These are phyloP conservation scores for Antheraea yamamai DNA, from an alignment of 2,888 invertebrate species.

Conservation along the genomic window DNA sequence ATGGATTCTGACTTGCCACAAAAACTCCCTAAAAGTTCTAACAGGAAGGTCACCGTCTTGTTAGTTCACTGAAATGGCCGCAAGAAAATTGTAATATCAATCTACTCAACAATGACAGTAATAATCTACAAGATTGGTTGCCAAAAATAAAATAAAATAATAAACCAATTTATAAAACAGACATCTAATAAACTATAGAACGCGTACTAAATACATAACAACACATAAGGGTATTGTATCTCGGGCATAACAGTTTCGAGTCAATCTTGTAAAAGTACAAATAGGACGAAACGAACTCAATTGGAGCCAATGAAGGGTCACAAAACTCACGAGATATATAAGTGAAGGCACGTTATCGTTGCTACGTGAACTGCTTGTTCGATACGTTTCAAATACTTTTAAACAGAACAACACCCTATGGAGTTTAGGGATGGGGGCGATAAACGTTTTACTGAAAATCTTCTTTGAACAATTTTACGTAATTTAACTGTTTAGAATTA, in stretches of 20 bases:
- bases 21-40: too few species aligned
- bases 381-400: constrained; percentile 42
- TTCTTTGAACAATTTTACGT: background rate
- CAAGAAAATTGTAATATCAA: too few species aligned
- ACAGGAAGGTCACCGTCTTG: too few species aligned
- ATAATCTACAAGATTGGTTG: too few species aligned
- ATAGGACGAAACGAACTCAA: constrained; percentile 43
- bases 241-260: constrained; percentile 16
- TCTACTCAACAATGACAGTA: too few species aligned
- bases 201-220: background rate
- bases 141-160: background rate
- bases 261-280: constrained; percentile 43
- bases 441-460: background rate
- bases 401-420: constrained; percentile 35
- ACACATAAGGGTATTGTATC: background rate
- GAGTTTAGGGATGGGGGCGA: constrained; percentile 21
- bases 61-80: too few species aligned
- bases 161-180: background rate
- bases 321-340: constrained; percentile 35
- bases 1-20: too few species aligned
- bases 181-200: background rate
- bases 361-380: constrained; percentile 52
- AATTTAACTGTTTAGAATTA: background rate
- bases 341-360: constrained; percentile 44
- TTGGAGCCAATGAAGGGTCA: constrained; percentile 42